phyloP scores from a whole-genome alignment of 1,140 invertebrate genomes.

The Drosophila nebulosa region DNA sequence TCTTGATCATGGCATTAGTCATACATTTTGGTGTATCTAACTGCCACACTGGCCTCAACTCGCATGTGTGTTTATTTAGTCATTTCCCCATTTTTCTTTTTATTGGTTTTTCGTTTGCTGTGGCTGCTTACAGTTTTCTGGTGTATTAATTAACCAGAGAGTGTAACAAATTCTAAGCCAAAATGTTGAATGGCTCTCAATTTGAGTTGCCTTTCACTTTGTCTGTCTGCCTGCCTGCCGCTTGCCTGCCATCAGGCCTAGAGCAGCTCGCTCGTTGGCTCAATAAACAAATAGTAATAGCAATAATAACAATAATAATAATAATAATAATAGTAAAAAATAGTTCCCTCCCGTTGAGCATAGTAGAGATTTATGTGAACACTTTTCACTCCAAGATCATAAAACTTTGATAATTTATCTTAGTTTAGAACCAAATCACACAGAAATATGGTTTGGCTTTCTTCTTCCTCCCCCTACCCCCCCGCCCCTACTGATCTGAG shows the following conservation, averaged over 20 bases:
- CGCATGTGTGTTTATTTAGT: conserved; percentile 17
- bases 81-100: background rate
- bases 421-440: conserved; percentile 6
- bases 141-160: conserved; percentile 65
- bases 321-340: conserved; percentile 24
- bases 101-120: background rate
- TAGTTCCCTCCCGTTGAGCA: conserved; percentile 34
- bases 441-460: background rate
- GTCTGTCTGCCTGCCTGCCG: background rate
- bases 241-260: background rate
- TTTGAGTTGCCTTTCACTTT: conserved; percentile 62
- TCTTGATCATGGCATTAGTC: background rate
- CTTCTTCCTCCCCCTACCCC: background rate
- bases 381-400: conserved; percentile 39
- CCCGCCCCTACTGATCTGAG: background rate
- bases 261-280: conserved; percentile 11
- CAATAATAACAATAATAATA: conserved; percentile 19
- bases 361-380: conserved; percentile 48
- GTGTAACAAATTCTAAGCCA: conserved; percentile 67
- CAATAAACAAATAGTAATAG: conserved; percentile 63
- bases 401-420: background rate
- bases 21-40: background rate
- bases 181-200: conserved; percentile 7
- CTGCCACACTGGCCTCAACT: background rate
- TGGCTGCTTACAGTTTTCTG: conserved; percentile 3